Evolutionary conservation across 1,140 invertebrate genomes (phyloP).

Genomic region (Brachionus calyciflorus): DNA sequence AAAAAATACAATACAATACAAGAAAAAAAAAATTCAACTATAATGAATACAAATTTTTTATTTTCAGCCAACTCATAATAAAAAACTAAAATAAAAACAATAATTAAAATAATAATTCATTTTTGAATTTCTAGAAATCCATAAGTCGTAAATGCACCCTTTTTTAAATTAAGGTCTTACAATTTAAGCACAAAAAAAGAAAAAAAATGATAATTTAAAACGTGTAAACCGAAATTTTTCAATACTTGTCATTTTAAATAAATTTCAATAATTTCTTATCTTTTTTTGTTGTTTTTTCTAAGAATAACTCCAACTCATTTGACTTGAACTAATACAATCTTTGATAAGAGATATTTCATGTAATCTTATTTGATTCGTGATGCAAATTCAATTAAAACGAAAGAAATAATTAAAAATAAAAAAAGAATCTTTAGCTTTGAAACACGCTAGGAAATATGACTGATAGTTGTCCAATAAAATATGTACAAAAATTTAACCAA

Average conservation of each 20-base stretch:
- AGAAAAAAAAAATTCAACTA: slow-evolving; percentile 7
- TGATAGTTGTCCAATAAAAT: not conserved
- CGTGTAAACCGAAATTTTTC: too few relatives aligned
- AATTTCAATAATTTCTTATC: too few relatives aligned
- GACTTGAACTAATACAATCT: slow-evolving; percentile 21
- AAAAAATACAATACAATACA: too few relatives aligned
- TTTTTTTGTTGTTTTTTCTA: too few relatives aligned
- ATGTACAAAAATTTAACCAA: too few relatives aligned
- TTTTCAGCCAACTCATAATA: slow-evolving; percentile 33
- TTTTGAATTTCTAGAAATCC: slow-evolving; percentile 6
- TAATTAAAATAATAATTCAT: too few relatives aligned
- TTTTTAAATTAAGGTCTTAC: too few relatives aligned
- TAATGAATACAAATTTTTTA: slow-evolving; percentile 25
- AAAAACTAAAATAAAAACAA: slow-evolving; percentile 3
- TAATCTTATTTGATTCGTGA: slow-evolving; percentile 1
- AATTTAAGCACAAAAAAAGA: too few relatives aligned
- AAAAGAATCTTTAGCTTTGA: not conserved
- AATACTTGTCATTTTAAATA: not conserved
- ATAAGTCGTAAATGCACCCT: too few relatives aligned
- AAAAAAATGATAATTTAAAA: too few relatives aligned
- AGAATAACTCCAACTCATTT: not conserved
- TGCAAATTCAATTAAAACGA: slow-evolving; percentile 11
- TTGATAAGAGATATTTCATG: not conserved
- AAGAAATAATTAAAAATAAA: slow-evolving; percentile 10
- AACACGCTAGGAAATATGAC: not conserved